Conservation (phyloP, 2,797 vertebrate species). For the Notolepis coatsorum region DNA sequence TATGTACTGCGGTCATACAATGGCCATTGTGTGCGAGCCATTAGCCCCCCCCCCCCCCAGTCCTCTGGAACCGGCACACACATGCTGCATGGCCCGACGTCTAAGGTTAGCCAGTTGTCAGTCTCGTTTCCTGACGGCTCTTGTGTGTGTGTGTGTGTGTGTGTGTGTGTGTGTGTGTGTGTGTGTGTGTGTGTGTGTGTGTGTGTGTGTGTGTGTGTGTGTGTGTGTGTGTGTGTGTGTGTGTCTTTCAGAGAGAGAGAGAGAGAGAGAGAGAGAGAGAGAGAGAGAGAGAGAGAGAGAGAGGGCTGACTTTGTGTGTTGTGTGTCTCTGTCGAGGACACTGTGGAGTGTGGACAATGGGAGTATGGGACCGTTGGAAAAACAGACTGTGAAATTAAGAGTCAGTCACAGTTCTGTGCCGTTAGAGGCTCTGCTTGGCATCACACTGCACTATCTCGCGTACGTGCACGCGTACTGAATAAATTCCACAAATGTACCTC, state of each 20-base stretch:
- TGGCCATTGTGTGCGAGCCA: conserved; percentile 33
- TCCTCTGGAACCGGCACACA: conserved; percentile 33
- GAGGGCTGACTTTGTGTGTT: background rate
- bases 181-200: background rate
- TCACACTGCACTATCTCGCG: too few relatives aligned
- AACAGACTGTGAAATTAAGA: conserved; percentile 18
- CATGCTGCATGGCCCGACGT: conserved; percentile 37
- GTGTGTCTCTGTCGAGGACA: background rate
- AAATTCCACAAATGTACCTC: too few relatives aligned
- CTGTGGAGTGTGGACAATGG: too few relatives aligned
- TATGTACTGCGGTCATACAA: conserved; percentile 28
- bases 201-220: conserved; percentile 1
- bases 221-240: conserved; percentile 1
- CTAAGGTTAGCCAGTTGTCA: conserved; percentile 54
- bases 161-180: conserved; percentile 8
- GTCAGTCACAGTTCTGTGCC: background rate
- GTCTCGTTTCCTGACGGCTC: conserved; percentile 27
- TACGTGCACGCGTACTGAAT: too few relatives aligned
- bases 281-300: background rate
- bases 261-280: background rate
- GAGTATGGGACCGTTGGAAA: conserved; percentile 5
- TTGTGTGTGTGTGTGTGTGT: conserved; percentile 22
- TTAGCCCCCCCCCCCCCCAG: conserved; percentile 25
- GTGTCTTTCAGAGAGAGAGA: background rate
- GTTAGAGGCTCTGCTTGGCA: too few relatives aligned